Evolutionary conservation across 2,888 invertebrate genomes (phyloP).

Genomic region (Euzetes globulus): DNA sequence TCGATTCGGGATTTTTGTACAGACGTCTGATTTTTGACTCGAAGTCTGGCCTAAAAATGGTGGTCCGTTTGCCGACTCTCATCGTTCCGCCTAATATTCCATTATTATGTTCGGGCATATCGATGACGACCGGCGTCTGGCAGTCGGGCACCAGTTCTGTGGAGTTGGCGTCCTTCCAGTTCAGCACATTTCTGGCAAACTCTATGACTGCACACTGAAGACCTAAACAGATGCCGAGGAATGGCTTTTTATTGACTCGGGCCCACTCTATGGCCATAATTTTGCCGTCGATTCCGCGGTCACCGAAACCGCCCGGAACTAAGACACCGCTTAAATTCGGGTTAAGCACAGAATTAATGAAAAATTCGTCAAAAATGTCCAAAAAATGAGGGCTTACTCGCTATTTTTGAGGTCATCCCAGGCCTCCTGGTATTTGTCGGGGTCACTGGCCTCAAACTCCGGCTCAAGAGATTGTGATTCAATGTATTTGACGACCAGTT

Average conservation of each 20-base stretch:
- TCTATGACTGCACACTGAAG: conserved; percentile 95
- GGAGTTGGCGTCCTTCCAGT: conserved; percentile 68
- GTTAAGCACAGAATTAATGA: neutral
- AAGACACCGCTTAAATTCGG: conserved; percentile 76
- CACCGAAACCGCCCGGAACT: conserved; percentile 96
- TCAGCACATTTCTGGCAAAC: conserved; percentile 75
- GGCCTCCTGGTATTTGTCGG: conserved; percentile 79
- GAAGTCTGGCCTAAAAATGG: conserved; percentile 58
- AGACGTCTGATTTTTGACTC: conserved; percentile 49
- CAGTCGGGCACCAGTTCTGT: conserved; percentile 73
- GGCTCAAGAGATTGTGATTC: conserved; percentile 82
- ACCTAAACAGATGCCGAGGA: conserved; percentile 94
- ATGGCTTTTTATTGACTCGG: conserved; percentile 76
- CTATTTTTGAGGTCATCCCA: conserved; percentile 58
- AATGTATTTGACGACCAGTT: conserved; percentile 75
- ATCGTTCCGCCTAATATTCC: conserved; percentile 90
- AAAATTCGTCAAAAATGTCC: neutral
- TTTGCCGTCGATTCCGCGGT: conserved; percentile 91
- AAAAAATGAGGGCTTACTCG: neutral
- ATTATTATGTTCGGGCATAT: conserved; percentile 97
- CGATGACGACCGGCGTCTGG: conserved; percentile 74
- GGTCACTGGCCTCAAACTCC: conserved; percentile 62
- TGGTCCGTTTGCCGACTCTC: conserved; percentile 87
- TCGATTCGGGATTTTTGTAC: conserved; percentile 62
- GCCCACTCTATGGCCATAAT: conserved; percentile 90